Evolutionary conservation across 2,797 vertebrate species (phyloP).

Genomic region (Sandelia bainsii): DNA sequence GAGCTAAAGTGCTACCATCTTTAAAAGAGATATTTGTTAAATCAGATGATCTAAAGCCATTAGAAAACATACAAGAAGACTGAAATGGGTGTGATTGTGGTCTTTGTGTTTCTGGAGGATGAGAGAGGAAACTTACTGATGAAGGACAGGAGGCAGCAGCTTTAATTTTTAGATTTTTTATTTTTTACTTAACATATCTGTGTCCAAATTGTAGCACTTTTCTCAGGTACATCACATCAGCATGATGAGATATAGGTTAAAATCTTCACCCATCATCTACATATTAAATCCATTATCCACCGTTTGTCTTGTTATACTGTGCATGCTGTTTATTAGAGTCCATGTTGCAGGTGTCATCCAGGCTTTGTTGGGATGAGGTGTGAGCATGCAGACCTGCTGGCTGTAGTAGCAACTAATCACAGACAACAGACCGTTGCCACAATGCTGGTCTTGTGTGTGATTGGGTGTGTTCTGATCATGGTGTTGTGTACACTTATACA

Average conservation of each 20-base stretch:
- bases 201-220: no score
- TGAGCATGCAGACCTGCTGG: conserved; percentile 95
- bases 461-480: conserved; percentile 88
- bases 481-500: conserved; percentile 91
- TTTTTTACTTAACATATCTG: no score
- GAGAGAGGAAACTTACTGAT: neutral
- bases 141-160: neutral
- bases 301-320: neutral
- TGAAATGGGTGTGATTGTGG: neutral
- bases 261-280: neutral
- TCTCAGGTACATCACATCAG: neutral
- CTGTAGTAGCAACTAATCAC: conserved; percentile 94
- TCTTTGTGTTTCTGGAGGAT: neutral
- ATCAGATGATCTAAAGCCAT: conserved; percentile 3
- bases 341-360: conserved; percentile 86
- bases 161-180: neutral
- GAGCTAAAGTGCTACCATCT: conserved; percentile 14
- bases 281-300: neutral
- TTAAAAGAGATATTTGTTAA: neutral
- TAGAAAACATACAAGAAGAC: neutral
- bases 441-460: conserved; percentile 90
- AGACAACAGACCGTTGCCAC: conserved; percentile 92
- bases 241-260: neutral
- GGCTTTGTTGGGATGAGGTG: conserved; percentile 93
- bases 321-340: neutral